Conservation (phyloP, 2,888 invertebrate species). For the Cerastoderma edule region DNA sequence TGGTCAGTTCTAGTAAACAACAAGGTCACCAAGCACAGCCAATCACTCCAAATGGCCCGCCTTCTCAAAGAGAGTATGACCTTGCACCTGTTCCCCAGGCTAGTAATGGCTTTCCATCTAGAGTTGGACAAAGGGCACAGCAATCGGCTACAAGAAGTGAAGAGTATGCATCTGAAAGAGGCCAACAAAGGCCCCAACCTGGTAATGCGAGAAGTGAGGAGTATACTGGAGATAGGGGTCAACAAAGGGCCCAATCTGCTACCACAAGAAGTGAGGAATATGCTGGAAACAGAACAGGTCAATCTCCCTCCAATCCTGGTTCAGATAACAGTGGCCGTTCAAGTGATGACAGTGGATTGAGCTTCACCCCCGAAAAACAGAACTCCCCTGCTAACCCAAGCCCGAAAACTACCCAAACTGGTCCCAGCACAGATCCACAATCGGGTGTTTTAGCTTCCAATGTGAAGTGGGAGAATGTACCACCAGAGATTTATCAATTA, state of each 20-base stretch:
- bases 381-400: constrained; percentile 44
- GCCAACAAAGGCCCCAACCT: too few species aligned
- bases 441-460: constrained; percentile 16
- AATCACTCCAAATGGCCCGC: not conserved
- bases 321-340: constrained; percentile 72
- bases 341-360: constrained; percentile 79
- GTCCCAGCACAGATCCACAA: not conserved
- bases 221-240: too few species aligned
- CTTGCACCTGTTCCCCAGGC: constrained; percentile 39
- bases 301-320: constrained; percentile 42
- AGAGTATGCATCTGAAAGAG: too few species aligned
- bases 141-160: not conserved
- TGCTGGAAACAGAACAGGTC: not conserved
- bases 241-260: not conserved
- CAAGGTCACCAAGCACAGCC: not conserved
- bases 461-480: constrained; percentile 75
- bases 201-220: too few species aligned
- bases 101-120: constrained; percentile 30
- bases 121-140: not conserved
- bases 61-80: not conserved
- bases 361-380: constrained; percentile 75
- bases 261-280: constrained; percentile 4
- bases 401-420: constrained; percentile 29
- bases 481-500: constrained; percentile 78
- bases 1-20: constrained; percentile 3